A percentile compares a stretch with the other conserved stretches of the same genome.
phyloP scores from a whole-genome alignment of 2,113 vertebrate genomes.

The Cygnus atratus region DNA sequence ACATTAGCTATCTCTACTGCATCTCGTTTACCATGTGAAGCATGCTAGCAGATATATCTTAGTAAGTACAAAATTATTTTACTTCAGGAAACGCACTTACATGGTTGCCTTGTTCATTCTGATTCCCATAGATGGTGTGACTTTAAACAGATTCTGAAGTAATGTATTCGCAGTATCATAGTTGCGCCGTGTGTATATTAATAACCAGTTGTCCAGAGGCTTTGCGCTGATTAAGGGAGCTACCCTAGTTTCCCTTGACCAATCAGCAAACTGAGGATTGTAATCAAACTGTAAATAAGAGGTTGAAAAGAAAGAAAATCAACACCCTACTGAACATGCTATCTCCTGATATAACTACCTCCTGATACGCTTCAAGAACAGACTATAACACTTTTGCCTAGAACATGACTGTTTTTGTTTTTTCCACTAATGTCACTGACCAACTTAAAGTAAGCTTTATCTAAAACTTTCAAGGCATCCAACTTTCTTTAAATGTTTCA shows the following conservation, averaged over 20 bases:
- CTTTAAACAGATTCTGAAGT: constrained; percentile 85
- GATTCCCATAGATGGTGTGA: constrained; percentile 85
- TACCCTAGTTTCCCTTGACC: constrained; percentile 89
- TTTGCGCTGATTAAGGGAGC: constrained; percentile 77
- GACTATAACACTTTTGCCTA: neutral
- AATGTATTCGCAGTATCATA: constrained; percentile 77
- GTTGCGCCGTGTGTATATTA: constrained; percentile 83
- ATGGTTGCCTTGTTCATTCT: constrained; percentile 78
- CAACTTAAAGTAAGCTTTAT: neutral
- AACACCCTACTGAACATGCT: neutral
- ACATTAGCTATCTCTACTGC: too few relatives aligned
- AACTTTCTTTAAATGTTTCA: neutral
- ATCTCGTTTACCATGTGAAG: neutral
- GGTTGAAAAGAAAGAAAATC: neutral
- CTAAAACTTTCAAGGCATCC: neutral
- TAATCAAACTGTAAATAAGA: constrained; percentile 83
- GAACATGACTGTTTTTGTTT: neutral
- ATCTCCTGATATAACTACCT: neutral
- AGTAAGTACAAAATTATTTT: rapidly evolving
- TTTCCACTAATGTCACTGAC: neutral
- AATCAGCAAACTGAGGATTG: constrained; percentile 84
- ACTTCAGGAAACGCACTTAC: constrained; percentile 71
- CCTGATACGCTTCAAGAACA: neutral
- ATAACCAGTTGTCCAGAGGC: constrained; percentile 84
- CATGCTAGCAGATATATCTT: rapidly evolving